Evolutionary conservation across 1,140 invertebrate genomes (phyloP).

Genomic region (Choristoneura fumiferana): DNA sequence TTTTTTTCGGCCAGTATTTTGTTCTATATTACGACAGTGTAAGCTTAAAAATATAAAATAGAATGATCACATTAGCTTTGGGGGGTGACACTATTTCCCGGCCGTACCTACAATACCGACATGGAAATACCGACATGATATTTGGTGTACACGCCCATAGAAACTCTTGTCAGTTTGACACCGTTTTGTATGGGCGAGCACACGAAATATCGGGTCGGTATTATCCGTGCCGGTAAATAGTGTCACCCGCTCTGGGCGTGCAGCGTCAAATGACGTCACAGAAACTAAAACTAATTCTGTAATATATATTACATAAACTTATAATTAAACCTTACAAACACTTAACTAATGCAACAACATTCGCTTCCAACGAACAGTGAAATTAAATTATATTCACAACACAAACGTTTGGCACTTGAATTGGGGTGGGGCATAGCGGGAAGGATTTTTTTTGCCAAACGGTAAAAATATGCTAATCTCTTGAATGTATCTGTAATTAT

Average conservation of each 20-base stretch:
- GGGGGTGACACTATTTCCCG: too few species aligned
- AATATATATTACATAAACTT: conserved; percentile 48
- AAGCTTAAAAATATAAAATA: conserved; percentile 33
- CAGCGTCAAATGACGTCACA: conserved; percentile 41
- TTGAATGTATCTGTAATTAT: neutral
- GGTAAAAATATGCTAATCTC: conserved; percentile 4
- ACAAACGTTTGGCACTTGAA: conserved; percentile 54
- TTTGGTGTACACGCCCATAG: too few species aligned
- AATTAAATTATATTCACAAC: conserved; percentile 52
- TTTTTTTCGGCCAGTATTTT: conserved; percentile 16
- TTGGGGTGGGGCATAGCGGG: conserved; percentile 38
- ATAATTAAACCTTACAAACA: conserved; percentile 32
- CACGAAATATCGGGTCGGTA: too few species aligned
- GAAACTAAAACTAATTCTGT: conserved; percentile 46
- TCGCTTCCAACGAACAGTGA: conserved; percentile 55
- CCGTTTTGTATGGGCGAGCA: too few species aligned
- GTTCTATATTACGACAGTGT: conserved; percentile 20
- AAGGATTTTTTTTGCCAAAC: conserved; percentile 8
- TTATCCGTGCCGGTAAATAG: too few species aligned
- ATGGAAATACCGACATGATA: too few species aligned
- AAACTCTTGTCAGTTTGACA: too few species aligned
- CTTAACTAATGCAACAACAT: conserved; percentile 49
- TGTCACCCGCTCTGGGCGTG: too few species aligned
- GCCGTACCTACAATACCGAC: too few species aligned
- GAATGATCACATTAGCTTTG: conserved; percentile 64